phyloP scores from a whole-genome alignment of 1,140 invertebrate genomes.

The Bilobella aurantiaca region DNA sequence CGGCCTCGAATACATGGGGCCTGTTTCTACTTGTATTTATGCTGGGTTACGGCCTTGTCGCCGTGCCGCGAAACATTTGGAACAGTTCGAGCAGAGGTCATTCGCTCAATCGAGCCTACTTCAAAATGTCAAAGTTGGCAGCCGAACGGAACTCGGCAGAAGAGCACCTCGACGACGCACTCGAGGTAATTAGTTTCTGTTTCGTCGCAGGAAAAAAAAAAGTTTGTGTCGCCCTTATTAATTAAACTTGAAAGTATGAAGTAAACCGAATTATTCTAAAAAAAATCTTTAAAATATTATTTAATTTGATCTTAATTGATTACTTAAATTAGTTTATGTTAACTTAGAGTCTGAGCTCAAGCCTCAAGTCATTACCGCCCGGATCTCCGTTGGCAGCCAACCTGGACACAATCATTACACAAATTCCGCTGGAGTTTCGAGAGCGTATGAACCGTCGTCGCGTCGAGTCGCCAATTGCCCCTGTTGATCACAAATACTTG shows the following conservation, averaged over 20 bases:
- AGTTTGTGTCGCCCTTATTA: too few relatives aligned
- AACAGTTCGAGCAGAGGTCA: conserved; percentile 64
- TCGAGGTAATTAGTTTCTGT: conserved; percentile 61
- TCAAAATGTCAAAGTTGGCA: conserved; percentile 92
- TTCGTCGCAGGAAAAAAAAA: too few relatives aligned
- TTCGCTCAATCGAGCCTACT: conserved; percentile 79
- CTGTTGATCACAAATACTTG: conserved; percentile 56
- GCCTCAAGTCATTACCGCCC: background rate
- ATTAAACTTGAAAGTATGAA: too few relatives aligned
- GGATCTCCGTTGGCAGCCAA: conserved; percentile 38
- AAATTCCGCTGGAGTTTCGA: conserved; percentile 64
- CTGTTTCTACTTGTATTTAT: conserved; percentile 87
- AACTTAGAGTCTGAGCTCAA: background rate
- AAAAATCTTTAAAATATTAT: conserved; percentile 12
- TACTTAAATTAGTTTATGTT: too few relatives aligned
- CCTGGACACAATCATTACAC: conserved; percentile 77
- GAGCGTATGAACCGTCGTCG: conserved; percentile 58
- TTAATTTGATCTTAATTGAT: too few relatives aligned
- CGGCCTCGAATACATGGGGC: conserved; percentile 98
- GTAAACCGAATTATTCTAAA: too few relatives aligned
- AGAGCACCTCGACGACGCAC: conserved; percentile 85
- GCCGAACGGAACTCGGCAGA: conserved; percentile 95
- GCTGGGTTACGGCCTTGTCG: conserved; percentile 92
- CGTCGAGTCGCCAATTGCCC: conserved; percentile 20
- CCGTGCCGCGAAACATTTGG: conserved; percentile 75